Base-by-base conservation (phyloP, 2,888 invertebrate genomes). In the Tridacna gigas region DNA sequence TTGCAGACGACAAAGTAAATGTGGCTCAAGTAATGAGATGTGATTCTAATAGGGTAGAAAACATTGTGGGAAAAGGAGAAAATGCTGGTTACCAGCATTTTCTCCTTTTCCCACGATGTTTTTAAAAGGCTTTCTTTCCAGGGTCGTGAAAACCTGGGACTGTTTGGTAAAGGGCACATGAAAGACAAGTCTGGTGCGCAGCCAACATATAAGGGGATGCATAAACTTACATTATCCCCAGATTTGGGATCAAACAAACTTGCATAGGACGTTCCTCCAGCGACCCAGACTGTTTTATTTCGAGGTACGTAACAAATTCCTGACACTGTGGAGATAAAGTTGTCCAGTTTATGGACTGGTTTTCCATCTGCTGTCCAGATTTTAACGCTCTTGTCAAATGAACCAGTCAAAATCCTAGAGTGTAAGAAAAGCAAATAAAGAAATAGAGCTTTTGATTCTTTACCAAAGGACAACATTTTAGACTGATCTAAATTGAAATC, bases 331-430 rank as follows among this genome's bases (percentile, higher is more conserved):
- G 91, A 89, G 13, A 93, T 83, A 82, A 94, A 94, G 80, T 91
- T 91, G 86, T 94, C 93, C 20, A 94, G 89, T 71, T 90, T 93
- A 86, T 94, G 94, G 48, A 94, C 92, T 56, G 93, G 91, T 88
- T 94, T 94, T 20, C 94, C 94, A 84, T 95, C 95, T 61, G 90
- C 88, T 25, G 94, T 93, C 95, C 95, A 95, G 63, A 95, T 94
- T 88, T 94, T 94, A 26, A 95, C 92, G 56, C 90, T 92, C 88
- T 95, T 95, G 89, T 95, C 95, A 91, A 95, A 95, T 1, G 94
- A 93, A 45, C 95, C 94, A 47, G 95, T 95, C 79, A 95, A 83
- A 37, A 95, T 91, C 94, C 94, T 94, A n/a, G n/a, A n/a, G n/a
- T n/a, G n/a, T n/a, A n/a, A n/a, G n/a, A n/a, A n/a, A n/a, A n/a